Conservation (phyloP, 2,888 invertebrate species). For the Tholera decimalis region DNA sequence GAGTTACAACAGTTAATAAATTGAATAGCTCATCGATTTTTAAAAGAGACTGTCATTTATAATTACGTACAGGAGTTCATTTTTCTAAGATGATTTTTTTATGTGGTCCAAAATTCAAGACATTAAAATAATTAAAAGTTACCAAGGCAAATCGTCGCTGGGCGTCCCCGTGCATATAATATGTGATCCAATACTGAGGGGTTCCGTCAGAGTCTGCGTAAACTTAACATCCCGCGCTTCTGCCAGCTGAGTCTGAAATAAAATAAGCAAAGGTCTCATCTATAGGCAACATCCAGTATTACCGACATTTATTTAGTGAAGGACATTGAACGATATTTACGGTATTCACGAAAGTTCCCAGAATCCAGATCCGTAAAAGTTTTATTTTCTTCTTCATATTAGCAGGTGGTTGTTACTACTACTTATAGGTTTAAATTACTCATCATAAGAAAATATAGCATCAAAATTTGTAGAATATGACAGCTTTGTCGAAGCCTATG, state of each 20-base stretch:
- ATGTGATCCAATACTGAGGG: conserved; percentile 83
- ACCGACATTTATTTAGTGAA: conserved; percentile 3
- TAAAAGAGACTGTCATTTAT: not conserved
- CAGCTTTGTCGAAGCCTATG: conserved; percentile 19
- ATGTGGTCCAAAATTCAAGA: not conserved
- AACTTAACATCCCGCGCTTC: conserved; percentile 85
- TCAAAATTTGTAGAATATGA: conserved; percentile 12
- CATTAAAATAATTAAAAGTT: conserved; percentile 38
- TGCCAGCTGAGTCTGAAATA: conserved; percentile 83
- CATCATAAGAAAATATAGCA: conserved; percentile 3
- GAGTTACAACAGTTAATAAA: conserved; percentile 3
- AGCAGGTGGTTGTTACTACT: no score
- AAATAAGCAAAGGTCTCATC: conserved; percentile 42
- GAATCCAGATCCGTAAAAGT: not conserved
- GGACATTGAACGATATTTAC: no score
- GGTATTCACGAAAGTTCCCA: conserved; percentile 8
- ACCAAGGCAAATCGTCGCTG: conserved; percentile 86
- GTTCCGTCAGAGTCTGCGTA: conserved; percentile 79
- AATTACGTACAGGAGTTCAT: no score
- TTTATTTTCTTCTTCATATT: conserved; percentile 9
- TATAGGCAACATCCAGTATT: conserved; percentile 21
- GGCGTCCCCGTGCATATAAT: conserved; percentile 86
- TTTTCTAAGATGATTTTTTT: not conserved
- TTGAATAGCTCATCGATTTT: not conserved
- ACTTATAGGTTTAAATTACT: no score